Evolutionary conservation across 2,888 invertebrate genomes (phyloP), one percentile per base, ranked within the genome.

Genomic region (Drosophila fulvimacula): DNA sequence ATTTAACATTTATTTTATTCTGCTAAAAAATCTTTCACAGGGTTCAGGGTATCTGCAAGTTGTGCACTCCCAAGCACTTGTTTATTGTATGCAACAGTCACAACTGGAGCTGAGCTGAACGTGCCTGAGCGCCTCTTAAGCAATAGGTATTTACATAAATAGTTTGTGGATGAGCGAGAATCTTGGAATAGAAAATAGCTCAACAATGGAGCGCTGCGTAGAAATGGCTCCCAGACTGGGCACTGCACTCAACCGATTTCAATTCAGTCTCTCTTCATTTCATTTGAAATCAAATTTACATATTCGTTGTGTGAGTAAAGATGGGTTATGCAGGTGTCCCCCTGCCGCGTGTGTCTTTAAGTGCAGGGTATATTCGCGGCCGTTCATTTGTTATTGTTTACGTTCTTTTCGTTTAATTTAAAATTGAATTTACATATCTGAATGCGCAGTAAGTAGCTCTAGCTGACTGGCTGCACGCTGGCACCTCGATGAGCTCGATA

Each of bases 341-440:
- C 13, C 13, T 1, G 5, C 32, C 34, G 15, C 13, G 11, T 3
- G 7, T n/a, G 9, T 6, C 0, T 15, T 9, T n/a, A 38, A 38
- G 3, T 38, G 19, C 19, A 41, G 41, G 10, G 19, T 19, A 19
- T 41, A 19, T 19, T 41, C 5, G 5, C 41, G 1, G 9, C 41
- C 3, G 9, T 17, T 10, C 41, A 30, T 48, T 30, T 48, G 46
- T 48, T 30, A 48, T 48, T 48, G 46, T 48, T 30, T 48, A 48
- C 46, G 46, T 48, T 30, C n/a, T 17, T 11, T 30, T 17, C 46
- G 27, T 5, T 30, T 30, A 17, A 48, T 51, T 19, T 34, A 15
- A 51, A 51, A 51, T 51, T 9, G 34, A 34, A 34, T 51, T 51
- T 36, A n/a, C 36, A 32, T 52, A 36, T 24, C n/a, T 52, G 52